Conservation (phyloP, 2,888 invertebrate genomes). For the Drosophila hamatofila region DNA sequence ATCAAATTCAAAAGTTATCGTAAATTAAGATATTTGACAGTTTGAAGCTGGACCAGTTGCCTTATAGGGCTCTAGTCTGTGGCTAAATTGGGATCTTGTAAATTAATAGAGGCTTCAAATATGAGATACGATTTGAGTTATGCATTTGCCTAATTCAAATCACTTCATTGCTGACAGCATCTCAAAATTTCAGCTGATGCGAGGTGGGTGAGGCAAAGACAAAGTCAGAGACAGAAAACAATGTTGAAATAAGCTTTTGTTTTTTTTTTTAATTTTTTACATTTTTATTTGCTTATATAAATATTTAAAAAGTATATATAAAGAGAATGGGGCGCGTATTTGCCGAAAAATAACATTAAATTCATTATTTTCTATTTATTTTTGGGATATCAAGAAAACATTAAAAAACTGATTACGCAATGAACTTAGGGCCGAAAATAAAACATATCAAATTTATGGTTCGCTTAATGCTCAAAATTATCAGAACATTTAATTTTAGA, state of each 20-base stretch:
- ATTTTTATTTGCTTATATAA: neutral
- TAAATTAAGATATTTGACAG: conserved; percentile 68
- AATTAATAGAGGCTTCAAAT: conserved; percentile 71
- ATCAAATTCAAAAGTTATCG: conserved; percentile 49
- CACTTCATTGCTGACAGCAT: conserved; percentile 22
- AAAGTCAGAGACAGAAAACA: neutral
- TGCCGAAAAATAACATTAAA: neutral
- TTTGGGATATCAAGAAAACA: neutral
- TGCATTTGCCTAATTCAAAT: conserved; percentile 45
- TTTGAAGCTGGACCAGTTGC: conserved; percentile 51
- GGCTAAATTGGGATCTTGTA: conserved; percentile 63
- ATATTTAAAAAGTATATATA: neutral
- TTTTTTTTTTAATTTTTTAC: neutral
- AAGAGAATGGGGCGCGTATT: neutral
- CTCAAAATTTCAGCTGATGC: neutral
- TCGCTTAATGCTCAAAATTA: neutral
- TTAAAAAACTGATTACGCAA: neutral
- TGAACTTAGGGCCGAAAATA: neutral
- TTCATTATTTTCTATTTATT: neutral
- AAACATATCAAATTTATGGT: neutral
- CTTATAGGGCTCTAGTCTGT: conserved; percentile 37
- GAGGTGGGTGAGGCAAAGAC: conserved; percentile 12
- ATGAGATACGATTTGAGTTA: conserved; percentile 64
- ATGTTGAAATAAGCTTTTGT: neutral
- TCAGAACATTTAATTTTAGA: neutral